Evolutionary conservation across 2,113 vertebrate species (phyloP).

Genomic region (Pomatorhinus ruficollis): DNA sequence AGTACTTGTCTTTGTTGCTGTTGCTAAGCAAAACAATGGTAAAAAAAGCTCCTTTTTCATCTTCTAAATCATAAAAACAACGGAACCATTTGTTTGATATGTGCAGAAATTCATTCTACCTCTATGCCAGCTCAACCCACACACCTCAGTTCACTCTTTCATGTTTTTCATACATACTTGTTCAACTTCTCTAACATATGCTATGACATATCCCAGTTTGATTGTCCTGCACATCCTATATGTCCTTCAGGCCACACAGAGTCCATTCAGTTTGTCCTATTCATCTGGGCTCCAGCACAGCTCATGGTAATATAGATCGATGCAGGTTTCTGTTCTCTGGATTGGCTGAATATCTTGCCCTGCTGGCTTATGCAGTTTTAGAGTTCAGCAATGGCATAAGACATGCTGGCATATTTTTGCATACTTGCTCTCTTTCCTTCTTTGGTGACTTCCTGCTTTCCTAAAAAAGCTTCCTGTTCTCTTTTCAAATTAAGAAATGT

Average conservation of each 20-base stretch:
- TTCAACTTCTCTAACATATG: not conserved
- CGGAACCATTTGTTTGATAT: not conserved
- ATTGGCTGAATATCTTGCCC: not conserved
- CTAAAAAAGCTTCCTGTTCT: not conserved
- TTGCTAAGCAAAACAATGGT: conserved; percentile 60
- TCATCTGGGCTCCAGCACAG: not conserved
- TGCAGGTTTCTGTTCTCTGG: not conserved
- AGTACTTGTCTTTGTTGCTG: conserved; percentile 55
- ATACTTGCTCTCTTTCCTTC: not conserved
- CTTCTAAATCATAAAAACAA: conserved; percentile 54
- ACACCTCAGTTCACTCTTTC: not conserved
- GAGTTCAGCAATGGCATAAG: not conserved
- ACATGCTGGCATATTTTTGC: not conserved
- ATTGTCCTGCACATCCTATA: not conserved
- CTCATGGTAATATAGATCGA: not conserved
- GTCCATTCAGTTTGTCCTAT: not conserved
- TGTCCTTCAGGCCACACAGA: not conserved
- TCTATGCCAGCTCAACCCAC: not conserved
- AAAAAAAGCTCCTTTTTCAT: conserved; percentile 46
- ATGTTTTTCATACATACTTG: not conserved
- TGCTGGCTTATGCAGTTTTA: not conserved
- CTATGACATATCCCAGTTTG: not conserved
- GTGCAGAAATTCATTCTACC: not conserved
- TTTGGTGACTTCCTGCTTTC: not conserved
- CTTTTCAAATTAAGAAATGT: not conserved